These are phyloP conservation scores for Napeogenes inachia DNA, from an alignment of 2,888 invertebrate genomes.

Conservation along the genomic window DNA sequence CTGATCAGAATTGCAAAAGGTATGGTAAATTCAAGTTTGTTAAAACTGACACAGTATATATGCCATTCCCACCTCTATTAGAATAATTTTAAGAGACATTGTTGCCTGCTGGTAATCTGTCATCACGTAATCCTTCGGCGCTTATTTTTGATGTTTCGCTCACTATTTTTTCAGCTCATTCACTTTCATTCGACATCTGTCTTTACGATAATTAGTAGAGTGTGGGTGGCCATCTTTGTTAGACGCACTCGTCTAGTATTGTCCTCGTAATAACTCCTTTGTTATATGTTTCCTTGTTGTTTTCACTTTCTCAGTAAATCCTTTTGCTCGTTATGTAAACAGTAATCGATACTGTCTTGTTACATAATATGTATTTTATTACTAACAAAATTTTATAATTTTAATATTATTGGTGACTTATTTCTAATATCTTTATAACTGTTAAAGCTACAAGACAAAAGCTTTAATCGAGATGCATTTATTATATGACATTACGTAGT, in stretches of 20 bases:
- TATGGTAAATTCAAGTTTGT: constrained; percentile 17
- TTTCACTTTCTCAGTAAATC: constrained; percentile 71
- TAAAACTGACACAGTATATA: background rate
- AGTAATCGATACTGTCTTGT: constrained; percentile 52
- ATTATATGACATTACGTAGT: too few relatives aligned
- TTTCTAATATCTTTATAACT: too few relatives aligned
- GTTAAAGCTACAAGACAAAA: too few relatives aligned
- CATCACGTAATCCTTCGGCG: constrained; percentile 64
- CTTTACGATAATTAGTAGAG: constrained; percentile 59
- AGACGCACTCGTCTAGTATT: constrained; percentile 52
- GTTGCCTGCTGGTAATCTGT: constrained; percentile 16
- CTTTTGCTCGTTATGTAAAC: constrained; percentile 56
- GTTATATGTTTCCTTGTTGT: constrained; percentile 55
- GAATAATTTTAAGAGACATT: constrained; percentile 21
- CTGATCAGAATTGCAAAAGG: background rate
- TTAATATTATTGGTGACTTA: too few relatives aligned
- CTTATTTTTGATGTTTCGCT: constrained; percentile 69
- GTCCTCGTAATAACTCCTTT: constrained; percentile 53
- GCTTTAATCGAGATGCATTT: too few relatives aligned
- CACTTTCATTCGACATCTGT: constrained; percentile 68
- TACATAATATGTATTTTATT: too few relatives aligned
- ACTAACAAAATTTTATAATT: too few relatives aligned
- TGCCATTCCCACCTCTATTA: constrained; percentile 21
- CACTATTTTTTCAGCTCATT: constrained; percentile 59
- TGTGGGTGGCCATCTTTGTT: constrained; percentile 58